Conservation (phyloP, 2,888 invertebrate genomes). For the Hemithea aestivaria region DNA sequence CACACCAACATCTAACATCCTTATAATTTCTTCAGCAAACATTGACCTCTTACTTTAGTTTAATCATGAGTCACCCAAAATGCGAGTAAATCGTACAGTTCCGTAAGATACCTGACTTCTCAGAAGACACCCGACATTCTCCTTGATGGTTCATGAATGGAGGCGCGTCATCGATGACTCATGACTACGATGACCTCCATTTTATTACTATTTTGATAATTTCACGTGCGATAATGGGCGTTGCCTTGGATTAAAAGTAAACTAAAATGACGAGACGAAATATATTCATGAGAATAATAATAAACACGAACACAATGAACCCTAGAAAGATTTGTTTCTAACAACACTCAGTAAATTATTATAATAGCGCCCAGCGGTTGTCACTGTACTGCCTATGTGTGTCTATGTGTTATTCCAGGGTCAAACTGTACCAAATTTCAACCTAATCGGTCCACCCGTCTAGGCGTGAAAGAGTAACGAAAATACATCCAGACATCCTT, state of each 20-base stretch:
- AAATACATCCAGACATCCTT: too few species aligned
- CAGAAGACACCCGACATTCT: constrained; percentile 33
- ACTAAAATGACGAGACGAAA: too few species aligned
- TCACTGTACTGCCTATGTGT: too few species aligned
- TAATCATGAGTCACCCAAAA: constrained; percentile 17
- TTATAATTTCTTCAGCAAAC: constrained; percentile 10
- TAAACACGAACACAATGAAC: too few species aligned
- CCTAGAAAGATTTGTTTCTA: too few species aligned
- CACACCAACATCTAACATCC: not conserved
- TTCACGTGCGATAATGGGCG: constrained; percentile 10
- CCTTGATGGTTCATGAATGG: constrained; percentile 36
- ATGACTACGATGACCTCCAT: constrained; percentile 25
- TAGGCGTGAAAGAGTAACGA: too few species aligned
- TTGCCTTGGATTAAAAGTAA: constrained; percentile 7
- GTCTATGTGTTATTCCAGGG: too few species aligned
- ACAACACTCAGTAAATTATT: too few species aligned
- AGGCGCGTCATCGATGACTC: constrained; percentile 38
- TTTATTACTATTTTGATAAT: constrained; percentile 17
- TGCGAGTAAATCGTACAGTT: constrained; percentile 20
- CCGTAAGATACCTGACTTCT: constrained; percentile 36
- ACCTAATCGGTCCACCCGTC: too few species aligned
- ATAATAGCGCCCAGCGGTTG: too few species aligned
- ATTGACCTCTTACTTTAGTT: constrained; percentile 2
- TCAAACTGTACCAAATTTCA: too few species aligned
- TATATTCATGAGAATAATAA: too few species aligned